Percentiles rank a stretch among this genome's conserved stretches.
Conservation (phyloP, 2,113 vertebrate genomes). For the Panthera uncia region DNA sequence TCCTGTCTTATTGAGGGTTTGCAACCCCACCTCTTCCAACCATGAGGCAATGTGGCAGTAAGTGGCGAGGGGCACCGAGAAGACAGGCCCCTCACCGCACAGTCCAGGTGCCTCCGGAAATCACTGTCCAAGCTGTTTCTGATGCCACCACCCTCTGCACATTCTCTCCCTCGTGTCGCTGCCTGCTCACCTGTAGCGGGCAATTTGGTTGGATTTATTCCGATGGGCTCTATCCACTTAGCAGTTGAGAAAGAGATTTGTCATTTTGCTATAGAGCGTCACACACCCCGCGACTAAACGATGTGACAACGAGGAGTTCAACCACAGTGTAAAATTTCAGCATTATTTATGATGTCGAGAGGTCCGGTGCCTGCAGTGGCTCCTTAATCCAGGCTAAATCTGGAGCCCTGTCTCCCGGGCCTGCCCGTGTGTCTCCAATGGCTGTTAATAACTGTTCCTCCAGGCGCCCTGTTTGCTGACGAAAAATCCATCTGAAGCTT, state of each 20-base stretch:
- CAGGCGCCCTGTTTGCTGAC: conserved; percentile 65
- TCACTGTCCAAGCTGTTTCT: background rate
- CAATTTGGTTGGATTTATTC: conserved; percentile 75
- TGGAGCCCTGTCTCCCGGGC: conserved; percentile 65
- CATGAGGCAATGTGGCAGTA: background rate
- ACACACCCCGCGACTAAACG: conserved; percentile 65
- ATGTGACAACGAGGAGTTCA: conserved; percentile 79
- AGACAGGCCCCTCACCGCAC: background rate
- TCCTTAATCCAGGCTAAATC: conserved; percentile 80
- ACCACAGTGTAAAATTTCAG: conserved; percentile 65
- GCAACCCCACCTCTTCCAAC: background rate
- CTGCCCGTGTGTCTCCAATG: conserved; percentile 70
- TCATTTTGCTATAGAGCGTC: conserved; percentile 74
- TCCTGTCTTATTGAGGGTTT: background rate
- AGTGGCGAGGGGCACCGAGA: background rate
- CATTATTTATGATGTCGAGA: conserved; percentile 79
- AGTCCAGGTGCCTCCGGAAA: background rate
- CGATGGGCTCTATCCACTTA: conserved; percentile 43
- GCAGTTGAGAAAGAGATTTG: conserved; percentile 75
- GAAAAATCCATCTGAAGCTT: conserved; percentile 80
- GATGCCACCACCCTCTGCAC: background rate
- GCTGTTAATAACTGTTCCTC: conserved; percentile 83
- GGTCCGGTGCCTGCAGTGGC: conserved; percentile 68
- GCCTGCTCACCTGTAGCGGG: conserved; percentile 48
- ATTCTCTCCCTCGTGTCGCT: background rate